Percentiles rank a stretch among this genome's conserved stretches.
phyloP scores from a whole-genome alignment of 2,888 invertebrate genomes.

The Aspidiotus destructor region DNA sequence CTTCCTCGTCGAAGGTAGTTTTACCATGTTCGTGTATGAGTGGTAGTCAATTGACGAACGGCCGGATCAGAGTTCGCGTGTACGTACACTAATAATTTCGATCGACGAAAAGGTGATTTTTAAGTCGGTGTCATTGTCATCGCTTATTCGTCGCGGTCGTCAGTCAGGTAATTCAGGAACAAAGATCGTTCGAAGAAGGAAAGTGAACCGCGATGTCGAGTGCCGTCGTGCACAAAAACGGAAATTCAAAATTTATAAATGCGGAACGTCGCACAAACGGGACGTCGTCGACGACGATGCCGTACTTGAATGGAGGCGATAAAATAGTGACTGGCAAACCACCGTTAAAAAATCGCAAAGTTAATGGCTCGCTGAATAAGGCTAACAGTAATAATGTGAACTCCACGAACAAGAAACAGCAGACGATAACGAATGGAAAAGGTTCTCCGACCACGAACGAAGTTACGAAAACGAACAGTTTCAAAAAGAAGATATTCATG shows the following conservation, averaged over 20 bases:
- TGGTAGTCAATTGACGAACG: too few species aligned
- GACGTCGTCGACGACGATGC: background rate
- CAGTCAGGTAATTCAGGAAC: too few species aligned
- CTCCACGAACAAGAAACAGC: background rate
- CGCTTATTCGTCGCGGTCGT: too few species aligned
- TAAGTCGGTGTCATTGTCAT: too few species aligned
- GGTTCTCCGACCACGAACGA: background rate
- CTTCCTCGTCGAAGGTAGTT: too few species aligned
- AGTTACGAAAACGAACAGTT: background rate
- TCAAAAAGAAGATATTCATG: background rate
- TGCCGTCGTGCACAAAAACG: background rate
- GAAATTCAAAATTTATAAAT: constrained; percentile 2
- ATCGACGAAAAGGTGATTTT: too few species aligned
- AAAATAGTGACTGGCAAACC: constrained; percentile 15
- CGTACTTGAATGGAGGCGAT: constrained; percentile 7
- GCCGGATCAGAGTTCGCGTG: too few species aligned
- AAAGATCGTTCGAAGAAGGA: too few species aligned
- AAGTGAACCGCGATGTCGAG: too few species aligned
- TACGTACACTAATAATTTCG: too few species aligned
- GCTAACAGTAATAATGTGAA: background rate
- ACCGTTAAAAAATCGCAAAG: constrained; percentile 9
- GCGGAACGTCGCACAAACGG: background rate
- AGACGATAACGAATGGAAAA: background rate
- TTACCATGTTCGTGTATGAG: too few species aligned
- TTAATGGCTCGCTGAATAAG: background rate